phyloP scores from a whole-genome alignment of 2,113 vertebrate species.

The Tyrannus savana region DNA sequence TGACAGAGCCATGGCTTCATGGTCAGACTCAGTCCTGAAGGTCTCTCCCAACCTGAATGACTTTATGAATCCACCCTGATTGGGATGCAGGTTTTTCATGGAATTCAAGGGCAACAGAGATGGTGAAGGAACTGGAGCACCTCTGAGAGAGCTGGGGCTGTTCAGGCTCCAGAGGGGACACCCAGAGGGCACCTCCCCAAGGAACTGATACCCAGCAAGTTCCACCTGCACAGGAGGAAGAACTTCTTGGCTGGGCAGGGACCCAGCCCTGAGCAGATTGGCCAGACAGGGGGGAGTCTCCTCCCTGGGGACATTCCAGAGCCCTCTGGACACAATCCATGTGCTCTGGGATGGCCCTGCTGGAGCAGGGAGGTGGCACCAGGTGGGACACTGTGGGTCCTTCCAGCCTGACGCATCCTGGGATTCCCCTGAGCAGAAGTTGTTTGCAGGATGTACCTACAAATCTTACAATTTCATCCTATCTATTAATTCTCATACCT shows the following conservation, averaged over 20 bases:
- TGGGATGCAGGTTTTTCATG: no score
- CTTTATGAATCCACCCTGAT: not conserved
- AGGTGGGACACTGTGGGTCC: no score
- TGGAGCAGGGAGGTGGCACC: not conserved
- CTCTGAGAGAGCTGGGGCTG: no score
- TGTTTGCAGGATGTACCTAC: not conserved
- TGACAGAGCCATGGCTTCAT: not conserved
- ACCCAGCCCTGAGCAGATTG: no score
- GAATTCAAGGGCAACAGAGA: no score
- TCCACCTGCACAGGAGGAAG: not conserved
- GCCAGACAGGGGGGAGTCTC: not conserved
- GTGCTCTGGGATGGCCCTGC: not conserved
- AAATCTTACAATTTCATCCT: not conserved
- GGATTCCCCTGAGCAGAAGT: not conserved
- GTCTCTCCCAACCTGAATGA: not conserved
- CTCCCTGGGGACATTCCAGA: not conserved
- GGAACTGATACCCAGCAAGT: no score
- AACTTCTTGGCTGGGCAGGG: not conserved
- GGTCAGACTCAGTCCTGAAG: not conserved
- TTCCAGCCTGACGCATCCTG: not conserved
- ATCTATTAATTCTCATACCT: not conserved
- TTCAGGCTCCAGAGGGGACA: no score
- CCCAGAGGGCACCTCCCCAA: no score
- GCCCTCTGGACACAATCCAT: not conserved
- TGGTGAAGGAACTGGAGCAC: no score